Conservation (phyloP, 2,113 vertebrate species). For the Sclerurus mexicanus region DNA sequence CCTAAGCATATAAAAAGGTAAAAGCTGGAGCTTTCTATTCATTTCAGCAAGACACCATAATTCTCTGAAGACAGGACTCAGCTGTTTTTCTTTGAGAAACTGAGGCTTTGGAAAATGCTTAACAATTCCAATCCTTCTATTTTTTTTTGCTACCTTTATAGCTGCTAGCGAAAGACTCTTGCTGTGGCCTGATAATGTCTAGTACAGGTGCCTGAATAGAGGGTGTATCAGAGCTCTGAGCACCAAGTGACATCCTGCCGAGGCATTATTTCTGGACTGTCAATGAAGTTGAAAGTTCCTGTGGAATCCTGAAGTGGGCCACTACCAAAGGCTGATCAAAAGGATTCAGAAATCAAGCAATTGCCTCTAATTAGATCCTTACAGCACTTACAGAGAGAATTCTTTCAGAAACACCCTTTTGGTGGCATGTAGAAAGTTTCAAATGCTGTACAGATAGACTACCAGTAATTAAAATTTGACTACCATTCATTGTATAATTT, state of each 20-base stretch:
- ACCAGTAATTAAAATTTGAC: constrained; percentile 61
- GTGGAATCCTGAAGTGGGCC: constrained; percentile 37
- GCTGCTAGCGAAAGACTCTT: constrained; percentile 32
- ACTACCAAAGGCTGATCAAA: constrained; percentile 49
- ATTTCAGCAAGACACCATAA: not conserved
- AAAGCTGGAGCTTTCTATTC: not conserved
- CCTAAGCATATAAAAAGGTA: not conserved
- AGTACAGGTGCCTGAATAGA: constrained; percentile 33
- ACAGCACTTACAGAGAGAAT: not conserved
- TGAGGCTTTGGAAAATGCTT: constrained; percentile 24
- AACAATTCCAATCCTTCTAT: constrained; percentile 11
- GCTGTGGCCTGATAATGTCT: constrained; percentile 49
- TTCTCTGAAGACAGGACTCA: not conserved
- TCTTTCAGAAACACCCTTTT: constrained; percentile 27
- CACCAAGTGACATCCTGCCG: constrained; percentile 5
- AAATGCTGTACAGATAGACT: not conserved
- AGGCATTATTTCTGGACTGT: constrained; percentile 46
- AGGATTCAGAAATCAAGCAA: constrained; percentile 49
- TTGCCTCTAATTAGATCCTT: constrained; percentile 60
- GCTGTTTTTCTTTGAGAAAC: not conserved
- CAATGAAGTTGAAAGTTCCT: constrained; percentile 37
- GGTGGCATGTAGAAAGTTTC: not conserved
- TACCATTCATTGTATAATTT: constrained; percentile 4
- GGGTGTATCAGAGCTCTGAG: constrained; percentile 30
- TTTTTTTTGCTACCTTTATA: constrained; percentile 4